Evolutionary conservation across 2,888 invertebrate genomes (phyloP), one percentile per base, ranked within the genome.

Genomic region (Ormyrus pomaceus): DNA sequence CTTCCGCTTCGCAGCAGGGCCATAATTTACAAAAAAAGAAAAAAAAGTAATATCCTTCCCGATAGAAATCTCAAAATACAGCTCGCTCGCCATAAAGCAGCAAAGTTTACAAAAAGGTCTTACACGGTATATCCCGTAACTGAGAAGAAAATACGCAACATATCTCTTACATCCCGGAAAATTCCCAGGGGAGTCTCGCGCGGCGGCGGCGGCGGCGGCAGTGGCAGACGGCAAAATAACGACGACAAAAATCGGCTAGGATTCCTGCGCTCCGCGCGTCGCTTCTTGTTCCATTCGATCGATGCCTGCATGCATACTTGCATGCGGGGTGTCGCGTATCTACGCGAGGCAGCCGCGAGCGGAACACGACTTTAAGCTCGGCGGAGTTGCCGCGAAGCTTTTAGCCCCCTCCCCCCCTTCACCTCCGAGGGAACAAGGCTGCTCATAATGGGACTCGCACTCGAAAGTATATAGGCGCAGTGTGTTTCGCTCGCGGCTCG

Each of bases 321-420:
- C 34, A 34, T 34, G 13, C n/a, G 45, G 46, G 19, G 53, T 46
- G 9, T 65, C 9, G 8, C 55, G 45, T 51, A 71, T 59, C 51
- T 4, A 34, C 4, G 3, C 34, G 34, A 34, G 34, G 65, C 62
- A 34, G 59, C 56, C 56, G n/a, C 19, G 46, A 65, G 77, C 59
- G 45, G 46, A 78, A 78, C 59, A 73, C 72, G 78, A 73, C 51
- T 78, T 78, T 78, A 73, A 72, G 68, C 78, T 78, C 45, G 50
- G n/a, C 64, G 61, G 64, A 34, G 77, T 34, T 34, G 34, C 34
- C 34, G 34, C 77, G 65, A 50, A 10, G 34, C 70, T 70, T 53
- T 70, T 61, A 64, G 48, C 50, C 50, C 19, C 51, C n/a, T 3
- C 8, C 8, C 50, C 9, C 13, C 13, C 9, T 6, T 13, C 19